These are phyloP conservation scores for Anarhynchus alexandrinus DNA, from an alignment of 2,113 vertebrate species.

Conservation along the genomic window DNA sequence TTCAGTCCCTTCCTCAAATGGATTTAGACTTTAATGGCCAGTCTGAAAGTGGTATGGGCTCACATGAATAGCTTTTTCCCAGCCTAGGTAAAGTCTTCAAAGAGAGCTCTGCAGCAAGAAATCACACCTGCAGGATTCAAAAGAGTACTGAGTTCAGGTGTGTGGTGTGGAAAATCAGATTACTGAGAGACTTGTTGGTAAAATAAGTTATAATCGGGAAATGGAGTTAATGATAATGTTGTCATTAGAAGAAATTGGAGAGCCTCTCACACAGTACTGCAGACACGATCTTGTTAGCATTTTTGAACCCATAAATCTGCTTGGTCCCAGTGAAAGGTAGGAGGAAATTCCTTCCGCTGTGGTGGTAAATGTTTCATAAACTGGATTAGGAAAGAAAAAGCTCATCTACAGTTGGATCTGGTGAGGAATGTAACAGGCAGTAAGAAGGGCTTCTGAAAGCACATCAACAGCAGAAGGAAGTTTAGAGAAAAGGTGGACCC, in stretches of 20 bases:
- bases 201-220: neutral
- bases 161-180: neutral
- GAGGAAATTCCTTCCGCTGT: neutral
- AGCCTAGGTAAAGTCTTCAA: neutral
- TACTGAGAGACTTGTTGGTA: neutral
- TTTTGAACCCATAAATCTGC: neutral
- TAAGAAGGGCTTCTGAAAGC: neutral
- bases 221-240: neutral
- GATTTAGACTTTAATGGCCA: neutral
- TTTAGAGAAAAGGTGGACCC: neutral
- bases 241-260: neutral
- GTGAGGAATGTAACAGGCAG: neutral
- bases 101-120: neutral
- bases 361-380: neutral
- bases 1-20: neutral
- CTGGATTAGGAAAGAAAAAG: neutral
- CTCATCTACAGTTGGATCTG: accelerated
- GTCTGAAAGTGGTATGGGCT: neutral
- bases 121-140: neutral
- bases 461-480: neutral
- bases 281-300: neutral
- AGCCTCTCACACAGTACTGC: neutral
- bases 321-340: neutral
- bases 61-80: neutral
- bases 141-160: neutral